Evolutionary conservation across 2,797 vertebrate species (phyloP), one percentile per base, ranked within the genome.

Genomic region (Sebastes cheni): DNA sequence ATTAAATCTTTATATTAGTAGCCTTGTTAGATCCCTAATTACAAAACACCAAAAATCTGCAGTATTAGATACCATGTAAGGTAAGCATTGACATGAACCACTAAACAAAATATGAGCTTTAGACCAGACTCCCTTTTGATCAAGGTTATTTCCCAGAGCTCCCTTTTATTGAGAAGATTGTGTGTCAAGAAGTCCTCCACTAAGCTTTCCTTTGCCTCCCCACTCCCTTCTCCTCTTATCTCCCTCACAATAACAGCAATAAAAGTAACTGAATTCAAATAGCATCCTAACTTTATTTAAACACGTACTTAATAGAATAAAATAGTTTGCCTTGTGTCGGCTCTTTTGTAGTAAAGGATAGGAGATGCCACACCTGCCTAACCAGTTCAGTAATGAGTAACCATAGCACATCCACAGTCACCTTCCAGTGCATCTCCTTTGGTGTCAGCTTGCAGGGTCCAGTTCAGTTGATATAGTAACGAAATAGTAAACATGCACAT

Each of bases 331-430:
- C 5, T 30, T 4, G 30, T 4, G 3, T 23, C n/a, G 2, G 16
- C 11, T 68, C 6, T 34, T 11, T 14, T 20, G 5, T 34, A 3
- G 27, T 52, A 5, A 34, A 66, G 8, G 5, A 56, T 12, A 23
- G 23, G 58, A 27, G 58, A 50, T 30, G 29, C 14, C 29, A 29
- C 71, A 79, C 80, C 67, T 22, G 77, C 29, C 20, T 8, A 70
- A 88, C 85, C 64, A 39, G 81, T 89, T 83, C 16, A 18, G 8
- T 50, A 36, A 52, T 29, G 11, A 25, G 13, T 46, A 22, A 9
- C 23, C 6, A 32, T 36, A 13, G 2, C 6, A 6, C n/a, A 46
- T 5, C 18, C n/a, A 27, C 1, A 13, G 46, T 30, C 23, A 8
- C 4, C 29, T 81, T 22, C 13, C 29, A 18, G 30, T 46, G 4